Evolutionary conservation across 2,888 invertebrate genomes (phyloP).

Genomic region (Prostheceraeus crozeri): DNA sequence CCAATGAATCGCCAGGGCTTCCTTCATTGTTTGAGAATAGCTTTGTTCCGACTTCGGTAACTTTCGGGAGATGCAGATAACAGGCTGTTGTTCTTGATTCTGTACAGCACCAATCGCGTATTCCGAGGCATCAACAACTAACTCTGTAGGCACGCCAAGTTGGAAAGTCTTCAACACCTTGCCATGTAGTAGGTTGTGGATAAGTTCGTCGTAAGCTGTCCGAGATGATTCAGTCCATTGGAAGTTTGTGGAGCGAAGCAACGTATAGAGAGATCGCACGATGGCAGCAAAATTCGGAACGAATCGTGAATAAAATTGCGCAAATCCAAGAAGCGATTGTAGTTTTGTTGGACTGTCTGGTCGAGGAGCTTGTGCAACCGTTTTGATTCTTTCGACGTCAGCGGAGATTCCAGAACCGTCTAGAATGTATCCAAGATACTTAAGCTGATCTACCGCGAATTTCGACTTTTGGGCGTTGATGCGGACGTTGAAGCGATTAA

Average conservation of each 20-base stretch:
- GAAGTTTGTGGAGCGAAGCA: neutral
- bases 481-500: slow-evolving; percentile 12
- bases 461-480: slow-evolving; percentile 7
- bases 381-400: slow-evolving; percentile 2
- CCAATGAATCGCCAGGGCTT: slow-evolving; percentile 24
- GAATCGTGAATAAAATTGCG: slow-evolving; percentile 9
- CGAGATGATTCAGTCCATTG: neutral
- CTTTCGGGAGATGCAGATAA: slow-evolving; percentile 1
- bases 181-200: neutral
- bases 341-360: slow-evolving; percentile 10
- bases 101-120: slow-evolving; percentile 12
- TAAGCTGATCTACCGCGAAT: neutral
- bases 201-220: slow-evolving; percentile 13
- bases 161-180: slow-evolving; percentile 6
- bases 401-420: slow-evolving; percentile 1
- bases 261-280: slow-evolving; percentile 9
- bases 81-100: slow-evolving; percentile 11
- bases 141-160: neutral
- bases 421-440: neutral
- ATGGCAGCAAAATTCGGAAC: slow-evolving; percentile 10
- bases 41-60: slow-evolving; percentile 11
- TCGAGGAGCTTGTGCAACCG: neutral
- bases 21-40: slow-evolving; percentile 13
- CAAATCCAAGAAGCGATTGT: neutral
- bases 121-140: slow-evolving; percentile 17